These are phyloP conservation scores for Astreopora myriophthalma DNA, from an alignment of 64 coral and sea anemone genomes.

Conservation along the genomic window DNA sequence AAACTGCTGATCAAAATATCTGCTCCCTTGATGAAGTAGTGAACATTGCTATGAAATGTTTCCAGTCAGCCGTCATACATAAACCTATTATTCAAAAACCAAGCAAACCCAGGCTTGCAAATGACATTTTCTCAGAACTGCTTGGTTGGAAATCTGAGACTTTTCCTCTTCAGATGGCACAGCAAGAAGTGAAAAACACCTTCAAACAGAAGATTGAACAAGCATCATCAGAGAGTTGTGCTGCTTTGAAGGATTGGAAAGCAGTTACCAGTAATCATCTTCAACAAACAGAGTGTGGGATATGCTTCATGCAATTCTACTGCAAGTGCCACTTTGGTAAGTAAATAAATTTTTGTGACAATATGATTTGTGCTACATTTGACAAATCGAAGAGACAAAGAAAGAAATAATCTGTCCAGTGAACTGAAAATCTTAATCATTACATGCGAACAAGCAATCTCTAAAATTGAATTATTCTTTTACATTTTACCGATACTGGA, in stretches of 20 bases:
- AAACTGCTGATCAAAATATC: background rate
- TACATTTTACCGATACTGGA: too few species aligned
- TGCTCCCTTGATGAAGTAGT: constrained; percentile 11
- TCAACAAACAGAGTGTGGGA: constrained; percentile 26
- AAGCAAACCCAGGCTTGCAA: background rate
- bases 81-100: background rate
- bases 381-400: too few species aligned
- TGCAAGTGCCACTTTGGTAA: background rate
- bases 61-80: background rate
- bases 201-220: background rate
- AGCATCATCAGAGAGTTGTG: background rate
- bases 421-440: too few species aligned
- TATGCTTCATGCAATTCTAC: constrained; percentile 18
- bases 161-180: background rate
- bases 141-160: constrained; percentile 31
- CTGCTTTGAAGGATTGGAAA: background rate
- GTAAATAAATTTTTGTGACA: background rate
- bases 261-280: background rate
- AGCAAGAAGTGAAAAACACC: background rate
- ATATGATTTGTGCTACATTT: too few species aligned
- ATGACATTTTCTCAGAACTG: constrained; percentile 17
- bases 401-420: too few species aligned
- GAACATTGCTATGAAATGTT: constrained; percentile 5
- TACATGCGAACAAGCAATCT: too few species aligned
- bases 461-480: too few species aligned